Evolutionary conservation across 2,797 vertebrate species (phyloP), one percentile per base, ranked within the genome.

Genomic region (Oreonectes daqikongensis): DNA sequence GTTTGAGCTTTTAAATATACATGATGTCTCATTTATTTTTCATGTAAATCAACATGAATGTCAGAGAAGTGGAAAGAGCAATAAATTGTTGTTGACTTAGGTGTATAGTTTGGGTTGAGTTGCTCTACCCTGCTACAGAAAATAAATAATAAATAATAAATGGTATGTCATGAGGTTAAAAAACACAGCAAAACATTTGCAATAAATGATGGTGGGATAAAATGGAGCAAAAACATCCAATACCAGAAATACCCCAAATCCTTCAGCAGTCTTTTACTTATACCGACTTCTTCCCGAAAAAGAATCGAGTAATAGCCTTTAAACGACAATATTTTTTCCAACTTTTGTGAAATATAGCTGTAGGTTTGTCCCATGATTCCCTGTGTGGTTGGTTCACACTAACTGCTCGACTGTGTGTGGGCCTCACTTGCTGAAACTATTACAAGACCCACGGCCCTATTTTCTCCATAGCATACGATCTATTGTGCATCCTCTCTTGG

Each of bases 321-420:
- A n/a, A n/a, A n/a, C n/a, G n/a, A n/a, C n/a, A n/a, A n/a, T n/a
- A n/a, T n/a, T n/a, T n/a, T n/a, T n/a, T n/a, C n/a, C n/a, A n/a
- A n/a, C n/a, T n/a, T n/a, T n/a, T 64, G 12, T 35, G 20, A 72
- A 14, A 70, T 64, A 9, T 32, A 60, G 18, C 42, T 24, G 24
- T 78, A 50, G 18, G 1, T 20, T 77, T 18, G 10, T 79, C 72
- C 76, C 50, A 64, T 73, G 50, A 66, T 68, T 65, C 52, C 9
- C 28, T 69, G 59, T 35, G 44, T 66, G 55, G 66, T 79, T 53
- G 48, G 59, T 55, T 71, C 50, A n/a, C 30, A 17, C 18, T 66
- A 26, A 38, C n/a, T 24, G 12, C 14, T 69, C 15, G 52, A 38
- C 30, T 55, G 26, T 40, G 60, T 35, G 26, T 65, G 7, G 5